These are phyloP conservation scores for Clarias pachynema DNA, from an alignment of 2,797 vertebrate genomes.

Conservation along the genomic window DNA sequence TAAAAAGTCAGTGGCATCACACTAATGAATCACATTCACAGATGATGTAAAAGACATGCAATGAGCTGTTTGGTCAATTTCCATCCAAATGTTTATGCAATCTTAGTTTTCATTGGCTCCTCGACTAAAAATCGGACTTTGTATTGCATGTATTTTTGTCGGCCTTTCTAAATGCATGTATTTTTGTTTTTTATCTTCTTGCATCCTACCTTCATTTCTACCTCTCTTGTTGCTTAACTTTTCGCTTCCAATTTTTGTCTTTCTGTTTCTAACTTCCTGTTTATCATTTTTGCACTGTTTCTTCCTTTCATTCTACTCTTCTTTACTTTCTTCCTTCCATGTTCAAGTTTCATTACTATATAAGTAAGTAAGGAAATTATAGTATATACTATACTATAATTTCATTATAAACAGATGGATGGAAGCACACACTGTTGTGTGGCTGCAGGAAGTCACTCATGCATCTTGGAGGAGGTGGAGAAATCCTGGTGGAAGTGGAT, in stretches of 20 bases:
- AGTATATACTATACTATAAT: no score
- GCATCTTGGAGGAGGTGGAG: constrained; percentile 43
- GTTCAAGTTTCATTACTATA: not conserved
- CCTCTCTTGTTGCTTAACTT: not conserved
- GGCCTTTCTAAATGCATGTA: not conserved
- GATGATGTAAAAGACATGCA: constrained; percentile 32
- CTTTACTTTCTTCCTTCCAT: not conserved
- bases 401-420: constrained; percentile 29
- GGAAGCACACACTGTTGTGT: constrained; percentile 22
- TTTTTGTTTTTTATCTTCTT: not conserved
- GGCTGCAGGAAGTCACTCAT: constrained; percentile 47
- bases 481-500: constrained; percentile 15
- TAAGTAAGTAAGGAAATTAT: no score
- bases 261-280: not conserved
- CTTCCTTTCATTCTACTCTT: not conserved
- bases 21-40: constrained; percentile 26
- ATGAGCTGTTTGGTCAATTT: constrained; percentile 18
- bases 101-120: not conserved
- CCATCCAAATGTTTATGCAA: constrained; percentile 26
- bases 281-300: not conserved
- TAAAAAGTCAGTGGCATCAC: constrained; percentile 17
- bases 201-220: not conserved
- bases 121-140: not conserved
- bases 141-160: not conserved
- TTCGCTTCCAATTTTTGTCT: no score